Conservation (phyloP, 2,888 invertebrate genomes). For the Diarsia rubi region DNA sequence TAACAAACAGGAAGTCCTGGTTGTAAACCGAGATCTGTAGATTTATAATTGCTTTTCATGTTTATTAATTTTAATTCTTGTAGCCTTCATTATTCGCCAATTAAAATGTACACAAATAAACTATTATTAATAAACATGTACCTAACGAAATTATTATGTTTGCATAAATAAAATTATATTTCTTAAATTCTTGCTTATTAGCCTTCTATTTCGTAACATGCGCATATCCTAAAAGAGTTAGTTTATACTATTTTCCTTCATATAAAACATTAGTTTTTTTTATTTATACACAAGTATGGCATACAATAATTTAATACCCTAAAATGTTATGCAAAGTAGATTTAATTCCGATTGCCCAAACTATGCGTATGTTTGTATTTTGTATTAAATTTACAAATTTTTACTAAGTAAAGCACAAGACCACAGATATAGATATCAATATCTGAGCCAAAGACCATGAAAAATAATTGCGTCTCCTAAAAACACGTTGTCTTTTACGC, state of each 20-base stretch:
- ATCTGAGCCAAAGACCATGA: no score
- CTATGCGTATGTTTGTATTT: not conserved
- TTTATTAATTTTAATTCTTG: slow-evolving; percentile 63
- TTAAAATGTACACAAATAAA: slow-evolving; percentile 48
- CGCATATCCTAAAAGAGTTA: not conserved
- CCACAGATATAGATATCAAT: no score
- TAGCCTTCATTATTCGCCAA: slow-evolving; percentile 48
- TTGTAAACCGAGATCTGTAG: slow-evolving; percentile 54
- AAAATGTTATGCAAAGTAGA: not conserved
- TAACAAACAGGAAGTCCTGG: slow-evolving; percentile 68
- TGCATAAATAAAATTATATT: not conserved
- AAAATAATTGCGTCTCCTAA: not conserved
- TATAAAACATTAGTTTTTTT: not conserved
- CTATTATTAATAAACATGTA: not conserved
- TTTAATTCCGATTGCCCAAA: not conserved
- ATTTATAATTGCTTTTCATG: slow-evolving; percentile 65
- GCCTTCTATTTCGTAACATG: not conserved
- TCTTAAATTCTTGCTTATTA: not conserved
- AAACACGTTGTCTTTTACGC: not conserved
- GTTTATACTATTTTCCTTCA: not conserved
- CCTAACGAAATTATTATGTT: not conserved
- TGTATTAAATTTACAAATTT: not conserved
- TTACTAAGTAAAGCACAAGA: not conserved
- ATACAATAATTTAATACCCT: not conserved
- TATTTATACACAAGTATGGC: not conserved